phyloP scores from a whole-genome alignment of 2,888 invertebrate species.

The Tachina lurida region DNA sequence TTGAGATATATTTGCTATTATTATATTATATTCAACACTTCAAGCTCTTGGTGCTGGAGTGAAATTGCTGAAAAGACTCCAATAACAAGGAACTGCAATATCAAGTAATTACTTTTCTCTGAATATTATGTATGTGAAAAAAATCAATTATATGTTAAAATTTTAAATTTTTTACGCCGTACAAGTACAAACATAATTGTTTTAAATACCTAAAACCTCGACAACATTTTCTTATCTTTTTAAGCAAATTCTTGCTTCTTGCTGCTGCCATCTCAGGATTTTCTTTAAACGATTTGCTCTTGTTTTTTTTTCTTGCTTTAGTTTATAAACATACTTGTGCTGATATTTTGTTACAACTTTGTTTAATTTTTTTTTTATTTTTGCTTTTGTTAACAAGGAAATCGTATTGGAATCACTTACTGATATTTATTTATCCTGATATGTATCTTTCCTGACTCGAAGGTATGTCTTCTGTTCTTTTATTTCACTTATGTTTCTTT shows the following conservation, averaged over 20 bases:
- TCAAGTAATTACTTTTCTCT: too few relatives aligned
- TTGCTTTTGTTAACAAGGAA: conserved; percentile 77
- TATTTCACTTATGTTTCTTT: conserved; percentile 17
- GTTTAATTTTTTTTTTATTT: conserved; percentile 75
- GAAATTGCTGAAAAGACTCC: too few relatives aligned
- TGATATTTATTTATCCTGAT: conserved; percentile 78
- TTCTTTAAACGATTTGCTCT: conserved; percentile 23
- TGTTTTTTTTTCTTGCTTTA: conserved; percentile 10
- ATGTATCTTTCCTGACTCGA: conserved; percentile 40
- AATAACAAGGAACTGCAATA: too few relatives aligned
- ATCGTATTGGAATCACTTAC: conserved; percentile 82
- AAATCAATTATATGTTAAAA: too few relatives aligned
- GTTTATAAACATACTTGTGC: neutral
- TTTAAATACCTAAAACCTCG: neutral
- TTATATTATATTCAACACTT: too few relatives aligned
- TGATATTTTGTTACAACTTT: conserved; percentile 26
- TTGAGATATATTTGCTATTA: too few relatives aligned
- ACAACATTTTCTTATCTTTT: neutral
- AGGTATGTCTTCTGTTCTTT: conserved; percentile 37
- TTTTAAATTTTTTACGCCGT: neutral
- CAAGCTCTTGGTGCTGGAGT: too few relatives aligned
- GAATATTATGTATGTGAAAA: too few relatives aligned
- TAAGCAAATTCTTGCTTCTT: neutral
- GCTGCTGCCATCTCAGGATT: conserved; percentile 16
- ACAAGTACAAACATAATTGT: neutral